Percentiles rank a stretch among this genome's conserved stretches.
Evolutionary conservation across 1,140 invertebrate species (phyloP).

Genomic region (Caenorhabditis briggsae): DNA sequence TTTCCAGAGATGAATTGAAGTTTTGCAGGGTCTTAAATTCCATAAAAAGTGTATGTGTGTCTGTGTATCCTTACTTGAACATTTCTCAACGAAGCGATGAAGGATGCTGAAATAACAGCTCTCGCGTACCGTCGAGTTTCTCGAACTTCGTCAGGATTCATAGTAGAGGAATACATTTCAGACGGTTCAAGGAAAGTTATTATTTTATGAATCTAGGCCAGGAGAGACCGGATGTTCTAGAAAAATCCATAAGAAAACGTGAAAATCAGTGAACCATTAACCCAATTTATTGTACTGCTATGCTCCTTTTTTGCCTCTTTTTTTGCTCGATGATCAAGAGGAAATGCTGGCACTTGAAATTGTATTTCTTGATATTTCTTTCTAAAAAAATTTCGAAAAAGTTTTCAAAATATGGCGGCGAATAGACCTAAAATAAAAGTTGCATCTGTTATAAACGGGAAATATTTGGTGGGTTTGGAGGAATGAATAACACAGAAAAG

Average conservation of each 20-base stretch:
- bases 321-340: no score
- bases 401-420: constrained; percentile 3
- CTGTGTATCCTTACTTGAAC: not conserved
- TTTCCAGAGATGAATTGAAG: not conserved
- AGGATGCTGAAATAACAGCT: constrained; percentile 36
- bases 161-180: not conserved
- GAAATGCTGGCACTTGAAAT: not conserved
- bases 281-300: not conserved
- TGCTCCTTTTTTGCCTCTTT: no score
- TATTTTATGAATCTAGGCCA: no score
- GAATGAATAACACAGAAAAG: not conserved
- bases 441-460: constrained; percentile 35
- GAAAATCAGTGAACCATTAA: not conserved
- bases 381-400: not conserved
- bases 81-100: constrained; percentile 23
- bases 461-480: constrained; percentile 15
- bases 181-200: not conserved
- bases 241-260: not conserved
- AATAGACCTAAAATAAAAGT: constrained; percentile 49
- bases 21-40: not conserved
- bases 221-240: not conserved
- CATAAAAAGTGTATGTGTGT: not conserved
- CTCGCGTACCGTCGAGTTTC: constrained; percentile 17
- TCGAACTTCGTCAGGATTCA: not conserved
- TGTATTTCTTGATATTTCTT: not conserved